Base-by-base conservation (phyloP, 2,113 vertebrate species). In the Pungitius pungitius region DNA sequence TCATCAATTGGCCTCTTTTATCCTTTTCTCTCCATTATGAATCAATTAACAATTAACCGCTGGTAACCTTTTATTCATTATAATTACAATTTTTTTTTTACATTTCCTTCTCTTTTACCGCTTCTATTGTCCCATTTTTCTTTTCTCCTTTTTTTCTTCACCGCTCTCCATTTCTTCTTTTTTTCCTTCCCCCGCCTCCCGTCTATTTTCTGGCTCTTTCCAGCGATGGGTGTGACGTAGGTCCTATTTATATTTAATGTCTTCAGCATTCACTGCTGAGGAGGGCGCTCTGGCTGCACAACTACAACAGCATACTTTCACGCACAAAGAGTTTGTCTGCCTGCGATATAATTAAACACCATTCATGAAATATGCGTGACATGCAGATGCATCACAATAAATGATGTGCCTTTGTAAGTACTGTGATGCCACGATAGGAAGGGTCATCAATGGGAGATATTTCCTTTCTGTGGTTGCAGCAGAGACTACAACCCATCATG, bases 211-310 rank as follows among this genome's bases (percentile, higher is more conserved):
- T 59, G 55, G 2, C 52, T 79, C 63, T 79, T 86, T 81, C 78
- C 64, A 10, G 74, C 75, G 84, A 85, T 13, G 45, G 6, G 0
- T 54, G 65, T 91, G 90, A 89, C 87, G 85, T 90, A 49, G 13
- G 69, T 77, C 75, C 88, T 90, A 90, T 92, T 90, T 92, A 84
- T 91, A 88, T 81, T 87, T 84, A 61, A 85, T 89, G 84, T 88
- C 74, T 78, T 70, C 73, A 40, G 73, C 66, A 69, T 37, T 75
- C 59, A 43, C 62, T 70, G 72, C 77, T 54, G 37, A 49, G 72
- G 69, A 83, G 59, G 35, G 74, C 4, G 55, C 82, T 73, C 74
- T 6, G 54, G 61, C 66, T 73, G 55, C 63, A 22, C 35, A 13
- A 47, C 47, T 58, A 63, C 11, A 13, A 45, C 61, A 47, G 39